Evolutionary conservation across 2,888 invertebrate species (phyloP), one percentile per base, ranked within the genome.

Genomic region (Villa cingulata): DNA sequence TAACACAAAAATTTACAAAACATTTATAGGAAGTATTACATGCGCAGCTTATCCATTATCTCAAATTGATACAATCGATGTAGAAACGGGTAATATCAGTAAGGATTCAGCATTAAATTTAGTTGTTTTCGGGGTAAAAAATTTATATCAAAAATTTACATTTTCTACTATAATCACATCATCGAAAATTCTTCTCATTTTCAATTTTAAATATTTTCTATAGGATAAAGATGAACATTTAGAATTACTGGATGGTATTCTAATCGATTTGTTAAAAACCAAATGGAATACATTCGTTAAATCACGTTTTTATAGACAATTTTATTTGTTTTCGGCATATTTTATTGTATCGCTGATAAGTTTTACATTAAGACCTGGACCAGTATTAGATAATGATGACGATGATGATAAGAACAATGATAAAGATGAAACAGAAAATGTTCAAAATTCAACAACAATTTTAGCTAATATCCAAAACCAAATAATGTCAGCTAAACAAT

Each of bases 241-340:
- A 58, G 92, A 94, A 58, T 74, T 98, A 46, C 78, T 97, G 72
- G 95, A 96, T 64, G 96, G 96, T 0, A 82, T 95, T 57, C 72
- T 97, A 41, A 88, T 94, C 18, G 92, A 96, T 65, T 75, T 98
- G 16, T 70, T 98, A 14, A 85, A 92, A 63, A 92, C 94, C 4
- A 98, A 98, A 73, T 98, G 97, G 97, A 90, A 94, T 60, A 87
- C 94, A 0, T 97, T 95, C 66, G 92, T 92, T 2, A 91, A 90
- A 70, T 86, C 83, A 53, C 88, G 94, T 51, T 95, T 96, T 69
- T 94, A 94, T 66, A 76, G 86, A 6, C 88, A 95, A 62, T 94
- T 97, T 65, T 81, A 87, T 52, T 74, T 89, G 46, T 97, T 97
- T 68, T 78, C 86, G 14, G 78, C 86, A 51, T 96, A 97, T 68